Base-by-base conservation (phyloP, 2,113 vertebrate species). In the Nibea coibor region DNA sequence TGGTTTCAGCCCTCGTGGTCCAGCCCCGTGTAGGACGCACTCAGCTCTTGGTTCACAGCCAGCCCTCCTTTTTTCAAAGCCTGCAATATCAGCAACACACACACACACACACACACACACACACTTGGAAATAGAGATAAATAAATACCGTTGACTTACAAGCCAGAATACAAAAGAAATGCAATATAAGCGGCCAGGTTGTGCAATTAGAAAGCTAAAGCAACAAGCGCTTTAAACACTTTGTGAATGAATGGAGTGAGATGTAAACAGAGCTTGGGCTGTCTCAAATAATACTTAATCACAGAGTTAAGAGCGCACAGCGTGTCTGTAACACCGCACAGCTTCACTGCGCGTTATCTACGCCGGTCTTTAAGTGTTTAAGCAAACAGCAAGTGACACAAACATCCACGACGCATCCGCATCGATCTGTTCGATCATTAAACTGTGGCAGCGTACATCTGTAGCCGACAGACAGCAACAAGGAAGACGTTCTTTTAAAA, bases 1-100 rank as follows among this genome's bases (percentile, higher is more conserved):
- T 87, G 85, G 85, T 87, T 89, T 82, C 66, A 86, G 77, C 75
- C 50, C 84, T 76, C 48, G 56, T 69, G 78, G 88, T 83, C 67
- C 87, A 68, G 80, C 90, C 85, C 78, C 42, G 22, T 65, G 51
- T 47, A 19, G 48, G 71, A 74, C 42, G 47, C 4, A 28, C 69
- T 80, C 74, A 78, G n/a, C 39, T 65, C 70, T 81, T 51, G 75
- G 70, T 53, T 19, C 20, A 43, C 15, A 39, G 67, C 63, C 81
- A 69, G 66, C 48, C 39, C 56, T 63, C 24, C 61, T 65, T 61
- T 73, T 68, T 54, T 59, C 63, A 64, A 72, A 63, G 26, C 28
- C 71, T 82, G 69, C 53, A 57, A 63, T 84, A 90, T 79, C 81
- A 89, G 69, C 75, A 80, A 39, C 73, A 59, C 12, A 5, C 69